Conservation (phyloP, 2,888 invertebrate genomes). For the Drosophila cognata region DNA sequence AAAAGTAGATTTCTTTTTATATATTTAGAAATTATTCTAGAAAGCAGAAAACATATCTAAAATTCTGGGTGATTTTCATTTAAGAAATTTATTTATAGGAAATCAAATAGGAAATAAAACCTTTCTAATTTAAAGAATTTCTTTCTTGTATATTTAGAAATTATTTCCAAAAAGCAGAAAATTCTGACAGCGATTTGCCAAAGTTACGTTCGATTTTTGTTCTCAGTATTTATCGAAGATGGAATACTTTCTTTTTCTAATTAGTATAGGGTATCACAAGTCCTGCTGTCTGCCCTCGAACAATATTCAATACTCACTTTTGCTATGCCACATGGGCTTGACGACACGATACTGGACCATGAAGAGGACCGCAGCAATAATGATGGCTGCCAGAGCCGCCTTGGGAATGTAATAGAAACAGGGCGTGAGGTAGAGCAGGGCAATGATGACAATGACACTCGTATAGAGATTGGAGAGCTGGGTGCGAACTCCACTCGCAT, state of each 20-base stretch:
- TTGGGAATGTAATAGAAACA: slow-evolving; percentile 95
- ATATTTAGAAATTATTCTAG: not conserved
- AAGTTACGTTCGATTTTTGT: no score
- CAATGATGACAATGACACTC: slow-evolving; percentile 92
- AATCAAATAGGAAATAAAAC: no score
- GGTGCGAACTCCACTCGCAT: slow-evolving; percentile 94
- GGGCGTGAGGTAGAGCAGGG: slow-evolving; percentile 94
- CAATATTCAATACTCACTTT: slow-evolving; percentile 88
- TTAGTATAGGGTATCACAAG: not conserved
- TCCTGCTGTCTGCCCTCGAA: not conserved
- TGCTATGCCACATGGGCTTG: slow-evolving; percentile 94
- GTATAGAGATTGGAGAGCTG: slow-evolving; percentile 94
- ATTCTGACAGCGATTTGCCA: not conserved
- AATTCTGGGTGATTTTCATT: not conserved
- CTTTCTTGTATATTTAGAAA: not conserved
- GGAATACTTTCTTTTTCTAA: not conserved
- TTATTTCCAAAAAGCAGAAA: not conserved
- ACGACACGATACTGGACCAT: slow-evolving; percentile 96
- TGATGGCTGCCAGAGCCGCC: slow-evolving; percentile 94
- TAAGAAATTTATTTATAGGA: not conserved
- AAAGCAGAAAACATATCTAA: not conserved
- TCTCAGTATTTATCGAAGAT: no score
- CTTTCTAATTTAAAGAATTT: no score
- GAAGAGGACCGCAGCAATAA: slow-evolving; percentile 95
- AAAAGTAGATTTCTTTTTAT: not conserved